phyloP scores from a whole-genome alignment of 1,140 invertebrate species.

The Drosophila takahashii region DNA sequence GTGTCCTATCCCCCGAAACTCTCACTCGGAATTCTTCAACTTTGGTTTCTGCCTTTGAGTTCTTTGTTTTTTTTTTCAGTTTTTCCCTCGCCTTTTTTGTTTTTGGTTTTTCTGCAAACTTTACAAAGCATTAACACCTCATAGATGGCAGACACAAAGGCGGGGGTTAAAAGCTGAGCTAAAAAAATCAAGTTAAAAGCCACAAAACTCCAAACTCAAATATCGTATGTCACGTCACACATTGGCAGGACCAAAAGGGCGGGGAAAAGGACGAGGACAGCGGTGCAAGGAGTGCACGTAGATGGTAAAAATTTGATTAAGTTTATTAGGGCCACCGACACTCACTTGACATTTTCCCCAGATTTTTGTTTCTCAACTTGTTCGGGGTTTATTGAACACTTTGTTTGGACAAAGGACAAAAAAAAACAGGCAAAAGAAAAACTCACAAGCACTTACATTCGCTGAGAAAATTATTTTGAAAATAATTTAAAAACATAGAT shows the following conservation, averaged over 20 bases:
- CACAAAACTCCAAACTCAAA: constrained; percentile 52
- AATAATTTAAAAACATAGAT: no score
- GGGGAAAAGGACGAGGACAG: constrained; percentile 2
- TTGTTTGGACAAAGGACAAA: not conserved
- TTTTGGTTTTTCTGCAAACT: constrained; percentile 49
- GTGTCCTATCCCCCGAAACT: constrained; percentile 19
- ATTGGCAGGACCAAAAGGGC: constrained; percentile 25
- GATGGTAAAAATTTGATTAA: constrained; percentile 44
- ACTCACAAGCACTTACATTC: not conserved
- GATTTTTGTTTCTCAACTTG: constrained; percentile 7
- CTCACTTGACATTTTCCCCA: constrained; percentile 30
- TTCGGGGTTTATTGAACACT: constrained; percentile 22
- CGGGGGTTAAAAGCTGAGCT: not conserved
- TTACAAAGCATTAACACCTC: constrained; percentile 78
- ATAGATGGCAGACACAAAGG: constrained; percentile 53
- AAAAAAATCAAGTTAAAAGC: constrained; percentile 45
- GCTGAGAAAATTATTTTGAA: not conserved
- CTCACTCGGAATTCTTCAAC: constrained; percentile 39
- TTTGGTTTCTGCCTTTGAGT: constrained; percentile 29
- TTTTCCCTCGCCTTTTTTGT: constrained; percentile 7
- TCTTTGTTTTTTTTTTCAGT: constrained; percentile 8
- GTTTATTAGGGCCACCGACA: constrained; percentile 33
- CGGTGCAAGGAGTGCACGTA: constrained; percentile 29
- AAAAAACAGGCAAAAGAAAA: not conserved
- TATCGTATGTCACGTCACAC: constrained; percentile 50